A percentile compares a stretch with the other conserved stretches of the same genome.
phyloP scores from a whole-genome alignment of 2,113 vertebrate species.

The Formicarius rufipectus region DNA sequence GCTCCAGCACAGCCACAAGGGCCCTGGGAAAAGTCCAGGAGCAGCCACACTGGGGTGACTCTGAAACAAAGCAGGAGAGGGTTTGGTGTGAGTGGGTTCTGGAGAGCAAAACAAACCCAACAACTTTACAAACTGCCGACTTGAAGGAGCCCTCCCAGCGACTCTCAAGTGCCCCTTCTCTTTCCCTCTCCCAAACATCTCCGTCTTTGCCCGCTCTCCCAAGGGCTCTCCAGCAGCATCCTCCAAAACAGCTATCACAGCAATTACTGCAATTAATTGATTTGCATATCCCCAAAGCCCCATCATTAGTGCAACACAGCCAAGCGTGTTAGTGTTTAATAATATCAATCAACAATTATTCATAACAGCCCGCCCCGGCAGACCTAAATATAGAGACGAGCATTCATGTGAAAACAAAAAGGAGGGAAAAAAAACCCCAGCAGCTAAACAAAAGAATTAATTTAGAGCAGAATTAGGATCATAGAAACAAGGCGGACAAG shows the following conservation, averaged over 20 bases:
- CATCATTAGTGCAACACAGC: slow-evolving; percentile 60
- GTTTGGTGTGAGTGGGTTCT: background rate
- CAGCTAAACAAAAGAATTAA: slow-evolving; percentile 62
- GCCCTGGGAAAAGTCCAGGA: background rate
- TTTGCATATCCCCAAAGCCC: slow-evolving; percentile 64
- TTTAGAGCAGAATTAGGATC: slow-evolving; percentile 49
- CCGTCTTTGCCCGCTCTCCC: background rate
- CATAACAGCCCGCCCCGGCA: slow-evolving; percentile 23
- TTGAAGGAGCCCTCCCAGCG: background rate
- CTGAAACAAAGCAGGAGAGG: background rate
- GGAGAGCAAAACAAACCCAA: background rate
- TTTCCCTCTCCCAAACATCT: background rate
- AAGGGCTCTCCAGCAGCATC: slow-evolving; percentile 27
- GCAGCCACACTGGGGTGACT: background rate
- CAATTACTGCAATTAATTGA: slow-evolving; percentile 60
- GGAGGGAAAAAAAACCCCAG: background rate
- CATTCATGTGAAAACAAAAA: slow-evolving; percentile 50
- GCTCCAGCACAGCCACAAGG: background rate
- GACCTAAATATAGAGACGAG: slow-evolving; percentile 59
- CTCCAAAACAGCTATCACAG: slow-evolving; percentile 38
- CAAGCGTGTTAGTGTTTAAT: slow-evolving; percentile 59
- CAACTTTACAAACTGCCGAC: background rate
- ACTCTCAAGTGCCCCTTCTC: background rate
- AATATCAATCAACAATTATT: slow-evolving; percentile 60
- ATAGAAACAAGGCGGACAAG: background rate